Evolutionary conservation across 2,888 invertebrate species (phyloP).

Genomic region (Nomada fabriciana): DNA sequence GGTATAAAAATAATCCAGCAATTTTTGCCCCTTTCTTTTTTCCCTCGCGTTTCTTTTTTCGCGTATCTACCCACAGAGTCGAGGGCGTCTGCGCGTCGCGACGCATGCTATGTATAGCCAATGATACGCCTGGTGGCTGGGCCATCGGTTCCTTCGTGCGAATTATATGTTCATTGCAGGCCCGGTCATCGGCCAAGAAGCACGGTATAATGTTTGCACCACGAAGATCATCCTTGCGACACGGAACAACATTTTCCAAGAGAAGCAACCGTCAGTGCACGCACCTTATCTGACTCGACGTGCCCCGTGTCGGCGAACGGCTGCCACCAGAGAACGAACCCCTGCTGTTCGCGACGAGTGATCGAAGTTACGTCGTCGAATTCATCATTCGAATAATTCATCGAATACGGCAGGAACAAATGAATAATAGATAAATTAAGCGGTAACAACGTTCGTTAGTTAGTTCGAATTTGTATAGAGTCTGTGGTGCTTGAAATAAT

Average conservation of each 20-base stretch:
- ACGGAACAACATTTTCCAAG: background rate
- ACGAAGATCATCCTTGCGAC: background rate
- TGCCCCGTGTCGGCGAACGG: too few species aligned
- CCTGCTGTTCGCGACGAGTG: conserved; percentile 8
- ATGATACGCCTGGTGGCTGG: conserved; percentile 69
- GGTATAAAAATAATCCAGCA: too few species aligned
- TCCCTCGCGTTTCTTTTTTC: too few species aligned
- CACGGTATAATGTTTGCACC: conserved; percentile 49
- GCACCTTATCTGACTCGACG: background rate
- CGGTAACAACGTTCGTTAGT: background rate
- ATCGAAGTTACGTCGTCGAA: background rate
- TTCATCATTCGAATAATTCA: background rate
- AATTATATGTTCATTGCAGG: conserved; percentile 75
- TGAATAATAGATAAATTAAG: too few species aligned
- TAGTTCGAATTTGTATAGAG: background rate
- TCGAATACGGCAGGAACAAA: background rate
- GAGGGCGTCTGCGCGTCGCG: conserved; percentile 76
- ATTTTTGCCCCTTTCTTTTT: too few species aligned
- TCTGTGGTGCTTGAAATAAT: background rate
- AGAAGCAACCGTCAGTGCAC: background rate
- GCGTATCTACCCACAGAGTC: background rate
- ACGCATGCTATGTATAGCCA: conserved; percentile 77
- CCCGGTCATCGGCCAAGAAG: conserved; percentile 72
- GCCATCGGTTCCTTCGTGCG: conserved; percentile 74
- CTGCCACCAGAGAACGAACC: background rate